phyloP scores from a whole-genome alignment of 2,113 vertebrate genomes.

The Diphyllodes magnificus region DNA sequence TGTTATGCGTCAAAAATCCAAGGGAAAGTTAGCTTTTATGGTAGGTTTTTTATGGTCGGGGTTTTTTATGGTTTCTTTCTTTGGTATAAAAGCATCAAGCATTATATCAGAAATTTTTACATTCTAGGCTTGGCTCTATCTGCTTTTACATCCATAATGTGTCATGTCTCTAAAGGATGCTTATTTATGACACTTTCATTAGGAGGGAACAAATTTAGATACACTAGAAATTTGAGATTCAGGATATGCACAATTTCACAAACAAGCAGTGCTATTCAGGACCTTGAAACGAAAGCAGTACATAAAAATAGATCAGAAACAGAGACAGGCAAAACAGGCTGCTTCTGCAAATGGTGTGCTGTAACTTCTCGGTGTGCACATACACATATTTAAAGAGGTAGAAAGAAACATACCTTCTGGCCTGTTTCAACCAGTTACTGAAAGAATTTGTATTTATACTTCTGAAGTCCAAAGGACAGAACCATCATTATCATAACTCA shows the following conservation, averaged over 20 bases:
- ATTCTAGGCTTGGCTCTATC: neutral
- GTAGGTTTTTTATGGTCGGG: neutral
- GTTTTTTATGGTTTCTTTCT: neutral
- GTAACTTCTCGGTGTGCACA: neutral
- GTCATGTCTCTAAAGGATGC: neutral
- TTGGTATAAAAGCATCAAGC: neutral
- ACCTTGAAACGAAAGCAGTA: neutral
- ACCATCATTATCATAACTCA: neutral
- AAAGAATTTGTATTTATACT: neutral
- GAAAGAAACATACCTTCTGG: neutral
- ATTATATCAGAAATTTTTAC: neutral
- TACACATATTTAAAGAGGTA: neutral
- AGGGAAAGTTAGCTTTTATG: neutral
- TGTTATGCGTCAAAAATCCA: neutral
- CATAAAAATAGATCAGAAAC: constrained; percentile 7
- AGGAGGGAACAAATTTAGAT: neutral
- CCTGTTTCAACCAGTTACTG: neutral
- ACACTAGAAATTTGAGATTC: neutral
- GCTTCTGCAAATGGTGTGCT: neutral
- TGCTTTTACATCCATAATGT: neutral
- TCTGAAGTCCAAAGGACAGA: neutral
- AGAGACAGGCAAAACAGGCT: neutral
- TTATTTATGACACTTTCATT: neutral
- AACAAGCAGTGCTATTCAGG: neutral
- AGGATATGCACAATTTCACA: neutral